A percentile compares a stretch with the other conserved stretches of the same genome.
phyloP scores from a whole-genome alignment of 2,888 invertebrate genomes.

The Ephialtes manifestator region DNA sequence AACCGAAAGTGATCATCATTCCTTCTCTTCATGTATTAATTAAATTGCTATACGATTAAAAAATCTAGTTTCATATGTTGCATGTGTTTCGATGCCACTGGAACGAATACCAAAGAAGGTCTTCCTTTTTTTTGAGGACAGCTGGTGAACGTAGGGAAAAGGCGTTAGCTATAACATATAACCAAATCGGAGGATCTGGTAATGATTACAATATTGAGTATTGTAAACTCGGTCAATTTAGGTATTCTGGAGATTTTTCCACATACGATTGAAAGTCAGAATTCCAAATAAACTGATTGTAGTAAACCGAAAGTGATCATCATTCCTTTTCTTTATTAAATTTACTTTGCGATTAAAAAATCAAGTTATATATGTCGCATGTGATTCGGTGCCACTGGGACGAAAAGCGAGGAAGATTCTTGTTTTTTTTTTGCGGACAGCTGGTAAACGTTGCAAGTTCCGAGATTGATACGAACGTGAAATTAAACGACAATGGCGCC shows the following conservation, averaged over 20 bases:
- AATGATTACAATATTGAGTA: too few species aligned
- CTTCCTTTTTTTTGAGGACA: not conserved
- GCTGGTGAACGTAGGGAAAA: too few species aligned
- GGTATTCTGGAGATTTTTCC: too few species aligned
- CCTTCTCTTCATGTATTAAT: too few species aligned
- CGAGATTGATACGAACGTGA: conserved; percentile 61
- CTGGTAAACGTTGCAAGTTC: conserved; percentile 52
- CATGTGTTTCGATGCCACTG: conserved; percentile 2
- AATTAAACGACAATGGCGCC: conserved; percentile 63
- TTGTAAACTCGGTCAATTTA: too few species aligned
- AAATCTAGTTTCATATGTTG: not conserved
- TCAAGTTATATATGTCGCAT: not conserved
- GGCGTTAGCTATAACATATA: too few species aligned
- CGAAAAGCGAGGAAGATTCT: not conserved
- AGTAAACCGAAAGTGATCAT: too few species aligned
- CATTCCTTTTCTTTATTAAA: too few species aligned
- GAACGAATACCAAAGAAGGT: not conserved
- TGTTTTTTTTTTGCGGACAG: conserved; percentile 54
- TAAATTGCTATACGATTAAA: not conserved
- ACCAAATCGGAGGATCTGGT: too few species aligned
- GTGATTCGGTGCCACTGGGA: not conserved
- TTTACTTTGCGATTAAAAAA: not conserved
- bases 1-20: too few species aligned
- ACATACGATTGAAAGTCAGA: too few species aligned
- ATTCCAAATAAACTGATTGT: too few species aligned